Evolutionary conservation across 2,797 vertebrate species (phyloP).

Genomic region (Hafferia zeledoni): DNA sequence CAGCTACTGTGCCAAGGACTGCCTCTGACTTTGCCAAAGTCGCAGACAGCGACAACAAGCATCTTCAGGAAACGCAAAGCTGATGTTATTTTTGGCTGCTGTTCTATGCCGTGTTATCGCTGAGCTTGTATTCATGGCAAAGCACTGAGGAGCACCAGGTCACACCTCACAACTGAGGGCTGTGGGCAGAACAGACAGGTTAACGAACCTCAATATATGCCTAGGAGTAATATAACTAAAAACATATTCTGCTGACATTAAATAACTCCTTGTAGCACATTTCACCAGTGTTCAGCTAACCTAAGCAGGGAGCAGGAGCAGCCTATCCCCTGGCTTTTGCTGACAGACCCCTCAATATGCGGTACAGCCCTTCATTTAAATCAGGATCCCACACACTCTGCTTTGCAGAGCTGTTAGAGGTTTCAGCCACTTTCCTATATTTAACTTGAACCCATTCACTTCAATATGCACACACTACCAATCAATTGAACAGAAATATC

Average conservation of each 20-base stretch:
- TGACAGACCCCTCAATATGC: background rate
- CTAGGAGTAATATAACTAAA: background rate
- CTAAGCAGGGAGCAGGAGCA: background rate
- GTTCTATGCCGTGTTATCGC: background rate
- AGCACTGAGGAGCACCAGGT: background rate
- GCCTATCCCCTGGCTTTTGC: background rate
- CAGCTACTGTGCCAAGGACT: background rate
- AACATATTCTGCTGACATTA: slow-evolving; percentile 44
- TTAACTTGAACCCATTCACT: background rate
- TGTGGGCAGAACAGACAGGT: background rate
- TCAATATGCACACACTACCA: background rate
- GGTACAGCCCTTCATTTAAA: background rate
- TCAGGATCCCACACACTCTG: background rate
- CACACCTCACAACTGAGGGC: background rate
- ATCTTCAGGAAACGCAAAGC: background rate
- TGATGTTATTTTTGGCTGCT: background rate
- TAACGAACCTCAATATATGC: background rate
- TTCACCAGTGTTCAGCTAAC: background rate
- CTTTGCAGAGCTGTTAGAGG: background rate
- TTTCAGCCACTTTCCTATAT: background rate
- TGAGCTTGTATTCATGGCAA: background rate
- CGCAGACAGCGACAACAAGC: background rate
- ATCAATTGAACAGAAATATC: background rate
- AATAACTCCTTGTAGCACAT: slow-evolving; percentile 25
- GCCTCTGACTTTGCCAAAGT: background rate